Percentiles rank a stretch among this genome's conserved stretches.
phyloP scores from a whole-genome alignment of 1,140 invertebrate species.

The Pomphorhynchus laevis region DNA sequence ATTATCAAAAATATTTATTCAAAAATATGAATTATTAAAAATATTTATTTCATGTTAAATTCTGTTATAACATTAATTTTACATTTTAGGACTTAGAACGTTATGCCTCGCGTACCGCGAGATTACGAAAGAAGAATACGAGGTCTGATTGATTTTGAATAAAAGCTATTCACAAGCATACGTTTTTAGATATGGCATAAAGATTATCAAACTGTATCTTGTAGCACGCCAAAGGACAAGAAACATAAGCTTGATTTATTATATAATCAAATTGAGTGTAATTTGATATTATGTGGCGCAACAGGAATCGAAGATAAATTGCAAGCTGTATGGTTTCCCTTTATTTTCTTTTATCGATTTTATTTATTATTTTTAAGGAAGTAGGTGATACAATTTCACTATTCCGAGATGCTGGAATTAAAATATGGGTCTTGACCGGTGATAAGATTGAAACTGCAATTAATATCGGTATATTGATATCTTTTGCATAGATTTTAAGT shows the following conservation, averaged over 20 bases:
- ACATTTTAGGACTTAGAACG: conserved; percentile 49
- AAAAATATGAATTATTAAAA: no score
- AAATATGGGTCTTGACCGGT: conserved; percentile 77
- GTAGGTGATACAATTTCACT: conserved; percentile 63
- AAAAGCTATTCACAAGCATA: not conserved
- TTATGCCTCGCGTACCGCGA: conserved; percentile 48
- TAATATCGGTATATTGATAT: conserved; percentile 80
- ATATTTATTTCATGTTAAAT: no score
- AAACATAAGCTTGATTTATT: conserved; percentile 34
- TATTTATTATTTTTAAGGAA: conserved; percentile 13
- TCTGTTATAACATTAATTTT: no score
- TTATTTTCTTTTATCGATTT: conserved; percentile 7
- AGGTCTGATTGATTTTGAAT: conserved; percentile 22
- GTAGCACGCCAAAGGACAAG: no score
- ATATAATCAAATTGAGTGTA: conserved; percentile 16
- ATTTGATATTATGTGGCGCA: conserved; percentile 44
- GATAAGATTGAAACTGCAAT: conserved; percentile 98
- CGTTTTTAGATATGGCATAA: conserved; percentile 30
- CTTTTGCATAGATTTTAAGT: conserved; percentile 45
- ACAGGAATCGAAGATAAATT: conserved; percentile 83
- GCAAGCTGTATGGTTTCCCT: conserved; percentile 29
- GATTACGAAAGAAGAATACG: conserved; percentile 31
- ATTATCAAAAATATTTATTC: no score
- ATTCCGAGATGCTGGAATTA: conserved; percentile 49
- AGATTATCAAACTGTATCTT: conserved; percentile 43